Base-by-base conservation (phyloP, 2,888 invertebrate species). In the Spicauda simplicius region DNA sequence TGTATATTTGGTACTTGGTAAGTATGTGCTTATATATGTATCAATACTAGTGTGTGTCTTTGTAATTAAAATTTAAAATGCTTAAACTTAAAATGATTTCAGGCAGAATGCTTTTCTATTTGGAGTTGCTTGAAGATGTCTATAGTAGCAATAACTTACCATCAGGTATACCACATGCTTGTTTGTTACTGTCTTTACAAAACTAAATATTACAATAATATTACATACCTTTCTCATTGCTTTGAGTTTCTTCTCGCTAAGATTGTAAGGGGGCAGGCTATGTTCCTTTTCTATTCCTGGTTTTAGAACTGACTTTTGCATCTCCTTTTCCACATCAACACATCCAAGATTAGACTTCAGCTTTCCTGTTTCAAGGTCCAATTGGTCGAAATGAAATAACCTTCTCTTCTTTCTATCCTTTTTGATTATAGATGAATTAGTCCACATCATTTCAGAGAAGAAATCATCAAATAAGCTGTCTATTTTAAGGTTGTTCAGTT, bases 201-300 rank as follows among this genome's bases (percentile, higher is more conserved):
- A 25, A 25, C 2, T 4, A 25, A 25, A 25, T 2, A 25, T 25
- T 4, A 25, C 2, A 25, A 5, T 33, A 33, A 33, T 6, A 33
- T 6, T 33, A 33, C 62, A 76, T 82, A 95, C 95, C 93, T 91
- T 94, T 78, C 95, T 93, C 70, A 94, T 79, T 66, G 92, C 89
- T 71, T 94, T 94, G 58, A 95, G 83, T 79, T 91, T 94, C 71
- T 90, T 95, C 30, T 94, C 90, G 67, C 94, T 95, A 50, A 94
- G 83, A 70, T 94, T 83, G 78, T 95, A 95, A n/a, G 91, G 84
- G 2, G 96, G 95, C 11, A 96, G 86, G 3, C 86, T 74, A 69
- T 95, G 93, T 59, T 95, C 85, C 75, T 95, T 94, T 76, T 97
- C 96, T 76, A 96, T 94, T 0, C 95, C 96, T 0, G 95, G 94